Evolutionary conservation across 1,140 invertebrate genomes (phyloP).

Genomic region (Lamellibrachia luymesi): DNA sequence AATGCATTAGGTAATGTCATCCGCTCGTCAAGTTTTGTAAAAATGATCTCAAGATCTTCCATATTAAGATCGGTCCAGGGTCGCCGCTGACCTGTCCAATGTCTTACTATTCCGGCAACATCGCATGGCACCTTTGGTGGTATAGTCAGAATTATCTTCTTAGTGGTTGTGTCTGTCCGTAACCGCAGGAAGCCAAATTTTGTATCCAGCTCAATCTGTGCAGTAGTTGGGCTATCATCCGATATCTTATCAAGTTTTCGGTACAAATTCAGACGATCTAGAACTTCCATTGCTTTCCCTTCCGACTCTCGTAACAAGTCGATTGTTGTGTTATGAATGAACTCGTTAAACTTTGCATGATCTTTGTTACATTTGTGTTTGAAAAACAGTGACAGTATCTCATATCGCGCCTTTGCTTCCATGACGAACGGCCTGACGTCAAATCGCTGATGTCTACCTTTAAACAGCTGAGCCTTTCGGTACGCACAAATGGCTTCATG

Average conservation of each 20-base stretch:
- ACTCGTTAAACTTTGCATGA: not conserved
- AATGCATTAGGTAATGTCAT: not conserved
- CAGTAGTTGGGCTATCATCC: not conserved
- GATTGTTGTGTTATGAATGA: not conserved
- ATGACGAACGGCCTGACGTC: not conserved
- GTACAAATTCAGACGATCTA: not conserved
- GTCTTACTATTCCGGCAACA: not conserved
- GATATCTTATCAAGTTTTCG: not conserved
- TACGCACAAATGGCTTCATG: not conserved
- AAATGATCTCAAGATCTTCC: not conserved
- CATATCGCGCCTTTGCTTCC: not conserved
- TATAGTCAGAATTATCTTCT: not conserved
- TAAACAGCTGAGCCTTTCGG: not conserved
- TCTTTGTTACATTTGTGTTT: not conserved
- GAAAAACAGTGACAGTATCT: not conserved
- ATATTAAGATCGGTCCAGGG: not conserved
- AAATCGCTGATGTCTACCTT: not conserved
- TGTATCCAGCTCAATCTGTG: not conserved
- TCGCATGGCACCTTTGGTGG: not conserved
- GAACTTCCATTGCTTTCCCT: not conserved
- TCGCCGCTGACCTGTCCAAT: not conserved
- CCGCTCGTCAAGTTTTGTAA: not conserved
- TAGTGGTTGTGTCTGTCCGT: not conserved
- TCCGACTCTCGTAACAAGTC: not conserved
- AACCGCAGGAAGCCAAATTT: not conserved